These are phyloP conservation scores for Myathropa florea DNA, from an alignment of 2,888 invertebrate species.

Conservation along the genomic window DNA sequence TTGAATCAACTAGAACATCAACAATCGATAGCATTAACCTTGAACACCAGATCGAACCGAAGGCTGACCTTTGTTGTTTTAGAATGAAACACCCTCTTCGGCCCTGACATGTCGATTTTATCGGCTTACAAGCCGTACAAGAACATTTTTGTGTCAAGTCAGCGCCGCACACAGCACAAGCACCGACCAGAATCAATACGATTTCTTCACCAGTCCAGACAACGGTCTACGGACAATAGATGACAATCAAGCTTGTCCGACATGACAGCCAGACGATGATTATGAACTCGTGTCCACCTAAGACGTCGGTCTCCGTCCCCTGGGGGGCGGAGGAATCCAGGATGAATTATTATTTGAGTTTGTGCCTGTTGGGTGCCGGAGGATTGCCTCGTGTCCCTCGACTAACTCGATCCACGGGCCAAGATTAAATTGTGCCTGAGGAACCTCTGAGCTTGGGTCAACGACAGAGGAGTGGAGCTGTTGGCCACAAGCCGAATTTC, in stretches of 20 bases:
- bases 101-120: neutral
- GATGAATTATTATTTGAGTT: neutral
- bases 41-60: neutral
- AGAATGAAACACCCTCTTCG: neutral
- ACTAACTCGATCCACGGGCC: neutral
- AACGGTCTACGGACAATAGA: neutral
- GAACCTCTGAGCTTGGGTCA: conserved; percentile 3
- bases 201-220: too few relatives aligned
- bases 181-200: neutral
- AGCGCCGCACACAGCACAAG: neutral
- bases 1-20: neutral
- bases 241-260: neutral
- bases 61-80: neutral
- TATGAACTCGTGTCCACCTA: neutral
- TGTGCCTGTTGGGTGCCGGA: neutral
- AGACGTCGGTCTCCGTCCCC: neutral
- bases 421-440: conserved; percentile 10
- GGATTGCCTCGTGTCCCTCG: neutral
- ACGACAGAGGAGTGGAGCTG: too few relatives aligned
- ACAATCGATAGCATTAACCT: neutral
- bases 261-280: conserved; percentile 12
- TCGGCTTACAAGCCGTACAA: neutral
- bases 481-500: conserved; percentile 10
- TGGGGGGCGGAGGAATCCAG: neutral
- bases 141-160: neutral